A percentile compares a stretch with the other conserved stretches of the same genome.
Conservation (phyloP, 2,113 vertebrate genomes). For the Calypte anna region DNA sequence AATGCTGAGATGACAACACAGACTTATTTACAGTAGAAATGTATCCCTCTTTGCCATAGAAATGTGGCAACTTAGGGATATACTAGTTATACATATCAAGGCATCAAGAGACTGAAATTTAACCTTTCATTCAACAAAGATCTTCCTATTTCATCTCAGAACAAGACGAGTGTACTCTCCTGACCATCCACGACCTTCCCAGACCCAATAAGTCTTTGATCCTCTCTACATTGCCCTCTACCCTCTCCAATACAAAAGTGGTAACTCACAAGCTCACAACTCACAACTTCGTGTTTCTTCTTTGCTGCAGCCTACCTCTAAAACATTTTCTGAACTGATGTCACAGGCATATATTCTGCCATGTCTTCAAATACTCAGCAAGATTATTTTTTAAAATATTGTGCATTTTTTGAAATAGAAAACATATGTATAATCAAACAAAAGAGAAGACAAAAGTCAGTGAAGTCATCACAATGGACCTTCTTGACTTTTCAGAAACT, state of each 20-base stretch:
- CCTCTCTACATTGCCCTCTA: background rate
- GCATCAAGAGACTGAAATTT: background rate
- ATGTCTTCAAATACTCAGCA: background rate
- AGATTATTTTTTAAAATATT: background rate
- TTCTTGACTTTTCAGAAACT: background rate
- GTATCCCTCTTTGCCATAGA: background rate
- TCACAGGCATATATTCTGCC: background rate
- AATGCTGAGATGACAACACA: background rate
- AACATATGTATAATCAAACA: background rate
- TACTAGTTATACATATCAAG: background rate
- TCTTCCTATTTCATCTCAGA: background rate
- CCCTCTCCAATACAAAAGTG: background rate
- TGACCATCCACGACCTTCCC: background rate
- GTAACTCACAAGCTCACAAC: background rate
- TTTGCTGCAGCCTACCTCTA: background rate
- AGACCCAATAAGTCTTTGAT: background rate
- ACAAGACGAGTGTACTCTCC: background rate
- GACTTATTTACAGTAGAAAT: background rate
- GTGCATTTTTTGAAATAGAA: background rate
- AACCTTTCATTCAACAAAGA: background rate
- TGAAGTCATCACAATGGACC: background rate
- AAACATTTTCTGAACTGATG: background rate
- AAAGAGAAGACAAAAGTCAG: background rate
- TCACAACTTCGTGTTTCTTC: background rate
- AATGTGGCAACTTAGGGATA: background rate